These are phyloP conservation scores for Rhogogaster chlorosoma DNA, from an alignment of 2,888 invertebrate genomes.

Conservation along the genomic window DNA sequence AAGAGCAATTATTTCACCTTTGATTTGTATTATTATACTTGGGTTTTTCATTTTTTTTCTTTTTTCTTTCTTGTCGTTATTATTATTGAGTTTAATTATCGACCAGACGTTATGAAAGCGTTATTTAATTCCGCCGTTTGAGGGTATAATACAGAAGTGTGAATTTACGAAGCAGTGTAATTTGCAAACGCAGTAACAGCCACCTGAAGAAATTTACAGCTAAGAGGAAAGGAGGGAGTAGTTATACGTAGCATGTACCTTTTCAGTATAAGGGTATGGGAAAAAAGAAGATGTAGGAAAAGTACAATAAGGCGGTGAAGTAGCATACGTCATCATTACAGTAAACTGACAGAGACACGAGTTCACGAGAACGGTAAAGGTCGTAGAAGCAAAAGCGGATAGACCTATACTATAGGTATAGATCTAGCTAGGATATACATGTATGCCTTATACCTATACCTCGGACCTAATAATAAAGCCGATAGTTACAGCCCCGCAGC, in stretches of 20 bases:
- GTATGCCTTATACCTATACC: slow-evolving; percentile 5
- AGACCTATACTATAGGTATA: not conserved
- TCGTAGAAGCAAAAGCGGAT: slow-evolving; percentile 4
- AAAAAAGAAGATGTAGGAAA: not conserved
- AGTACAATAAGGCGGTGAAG: not conserved
- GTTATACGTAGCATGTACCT: not conserved
- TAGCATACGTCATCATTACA: slow-evolving; percentile 9
- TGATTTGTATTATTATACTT: too few species aligned
- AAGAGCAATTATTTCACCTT: not conserved
- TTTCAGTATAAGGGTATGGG: not conserved
- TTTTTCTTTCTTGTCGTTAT: too few species aligned
- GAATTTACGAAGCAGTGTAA: not conserved
- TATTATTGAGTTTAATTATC: not conserved
- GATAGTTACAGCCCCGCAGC: slow-evolving; percentile 37
- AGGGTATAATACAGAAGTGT: not conserved
- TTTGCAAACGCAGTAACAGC: not conserved
- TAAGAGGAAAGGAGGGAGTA: not conserved
- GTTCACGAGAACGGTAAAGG: slow-evolving; percentile 14
- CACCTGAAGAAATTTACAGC: not conserved
- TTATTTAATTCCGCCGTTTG: not conserved
- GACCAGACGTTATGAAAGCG: not conserved
- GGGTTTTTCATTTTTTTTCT: too few species aligned
- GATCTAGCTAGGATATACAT: not conserved
- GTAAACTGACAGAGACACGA: not conserved
- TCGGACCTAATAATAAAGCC: slow-evolving; percentile 49